These are phyloP conservation scores for Thyatira batis DNA, from an alignment of 2,888 invertebrate genomes.

Conservation along the genomic window DNA sequence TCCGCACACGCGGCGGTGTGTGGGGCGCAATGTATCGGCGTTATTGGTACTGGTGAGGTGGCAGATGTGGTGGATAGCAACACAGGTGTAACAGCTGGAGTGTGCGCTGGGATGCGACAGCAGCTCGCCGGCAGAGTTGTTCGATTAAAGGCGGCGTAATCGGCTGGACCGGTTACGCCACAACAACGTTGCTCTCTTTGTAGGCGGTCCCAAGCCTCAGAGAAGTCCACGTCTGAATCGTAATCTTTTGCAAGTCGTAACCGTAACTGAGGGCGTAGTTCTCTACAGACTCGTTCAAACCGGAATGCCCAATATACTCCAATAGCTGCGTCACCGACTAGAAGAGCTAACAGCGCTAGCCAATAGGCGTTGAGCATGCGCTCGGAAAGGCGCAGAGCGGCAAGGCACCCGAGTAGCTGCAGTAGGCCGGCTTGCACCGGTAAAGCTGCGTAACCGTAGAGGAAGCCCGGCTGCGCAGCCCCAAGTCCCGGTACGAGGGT, in stretches of 20 bases:
- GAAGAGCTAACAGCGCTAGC: constrained; percentile 88
- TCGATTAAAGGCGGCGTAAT: constrained; percentile 73
- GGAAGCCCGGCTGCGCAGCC: constrained; percentile 90
- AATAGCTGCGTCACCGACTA: constrained; percentile 92
- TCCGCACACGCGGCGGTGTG: constrained; percentile 87
- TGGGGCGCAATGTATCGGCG: constrained; percentile 71
- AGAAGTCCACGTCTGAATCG: constrained; percentile 87
- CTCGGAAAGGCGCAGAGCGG: constrained; percentile 90
- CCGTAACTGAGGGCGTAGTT: constrained; percentile 86
- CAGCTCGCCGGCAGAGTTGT: constrained; percentile 73
- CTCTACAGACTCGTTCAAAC: constrained; percentile 88
- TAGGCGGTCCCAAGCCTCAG: constrained; percentile 89
- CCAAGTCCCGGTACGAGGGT: constrained; percentile 88
- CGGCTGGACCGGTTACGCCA: constrained; percentile 86
- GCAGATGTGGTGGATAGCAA: constrained; percentile 61
- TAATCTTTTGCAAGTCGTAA: constrained; percentile 86
- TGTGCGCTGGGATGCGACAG: constrained; percentile 70
- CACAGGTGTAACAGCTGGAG: constrained; percentile 78
- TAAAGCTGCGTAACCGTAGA: constrained; percentile 92
- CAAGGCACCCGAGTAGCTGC: constrained; percentile 91
- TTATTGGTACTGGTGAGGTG: constrained; percentile 60
- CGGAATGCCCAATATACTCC: constrained; percentile 93
- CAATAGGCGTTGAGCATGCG: constrained; percentile 92
- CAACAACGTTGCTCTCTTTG: constrained; percentile 90
- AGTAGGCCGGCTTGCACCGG: constrained; percentile 87